Conservation (phyloP, 2,113 vertebrate genomes). For the Rana temporaria region DNA sequence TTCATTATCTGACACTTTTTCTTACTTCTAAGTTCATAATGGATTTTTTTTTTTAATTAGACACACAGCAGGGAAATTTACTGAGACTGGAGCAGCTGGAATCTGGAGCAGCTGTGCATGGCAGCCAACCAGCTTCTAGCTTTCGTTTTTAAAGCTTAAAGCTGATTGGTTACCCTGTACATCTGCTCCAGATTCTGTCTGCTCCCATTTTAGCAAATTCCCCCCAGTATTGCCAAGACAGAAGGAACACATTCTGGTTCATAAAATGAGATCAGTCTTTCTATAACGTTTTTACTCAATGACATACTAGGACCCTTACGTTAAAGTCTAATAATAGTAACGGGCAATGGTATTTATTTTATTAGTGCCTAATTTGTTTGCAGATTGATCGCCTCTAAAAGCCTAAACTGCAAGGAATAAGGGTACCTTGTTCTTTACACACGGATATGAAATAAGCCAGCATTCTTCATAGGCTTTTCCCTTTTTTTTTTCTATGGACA, state of each 20-base stretch:
- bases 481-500: constrained; percentile 59
- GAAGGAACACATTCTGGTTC: constrained; percentile 54
- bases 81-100: too few species aligned
- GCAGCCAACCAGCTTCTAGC: too few species aligned
- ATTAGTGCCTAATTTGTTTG: constrained; percentile 69
- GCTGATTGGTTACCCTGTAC: too few species aligned
- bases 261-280: constrained; percentile 59
- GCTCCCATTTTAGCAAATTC: too few species aligned
- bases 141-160: too few species aligned
- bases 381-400: constrained; percentile 72
- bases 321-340: constrained; percentile 78
- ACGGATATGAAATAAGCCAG: constrained; percentile 54
- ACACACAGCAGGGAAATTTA: not conserved
- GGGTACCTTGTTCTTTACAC: constrained; percentile 61
- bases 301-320: constrained; percentile 71
- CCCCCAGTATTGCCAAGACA: not conserved
- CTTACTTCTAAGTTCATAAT: constrained; percentile 39
- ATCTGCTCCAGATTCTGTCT: too few species aligned
- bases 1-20: not conserved
- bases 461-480: constrained; percentile 45
- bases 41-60: constrained; percentile 10
- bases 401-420: constrained; percentile 58
- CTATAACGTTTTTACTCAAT: constrained; percentile 67
- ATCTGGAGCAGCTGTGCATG: too few species aligned
- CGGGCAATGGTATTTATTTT: constrained; percentile 69